Evolutionary conservation across 2,888 invertebrate species (phyloP).

Genomic region (Aspidiotus destructor): DNA sequence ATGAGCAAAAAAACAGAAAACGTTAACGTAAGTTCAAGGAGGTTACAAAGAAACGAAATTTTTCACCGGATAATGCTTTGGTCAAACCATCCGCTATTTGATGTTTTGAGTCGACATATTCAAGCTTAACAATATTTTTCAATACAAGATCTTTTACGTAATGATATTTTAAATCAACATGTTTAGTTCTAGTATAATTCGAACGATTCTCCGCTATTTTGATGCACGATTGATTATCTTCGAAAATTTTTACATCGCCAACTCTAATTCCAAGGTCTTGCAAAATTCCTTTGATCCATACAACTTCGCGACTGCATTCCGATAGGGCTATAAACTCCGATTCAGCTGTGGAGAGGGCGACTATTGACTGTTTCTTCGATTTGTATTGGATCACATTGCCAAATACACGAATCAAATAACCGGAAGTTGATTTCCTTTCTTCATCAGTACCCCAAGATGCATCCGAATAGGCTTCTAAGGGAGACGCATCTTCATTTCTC

Average conservation of each 20-base stretch:
- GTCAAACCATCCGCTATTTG: background rate
- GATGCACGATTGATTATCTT: background rate
- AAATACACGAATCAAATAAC: constrained; percentile 9
- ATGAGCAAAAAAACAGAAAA: too few species aligned
- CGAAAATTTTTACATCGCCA: background rate
- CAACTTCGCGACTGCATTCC: constrained; percentile 3
- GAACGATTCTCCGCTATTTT: background rate
- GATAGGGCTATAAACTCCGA: constrained; percentile 7
- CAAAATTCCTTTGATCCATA: constrained; percentile 4
- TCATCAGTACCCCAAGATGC: constrained; percentile 4
- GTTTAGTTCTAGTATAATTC: constrained; percentile 6
- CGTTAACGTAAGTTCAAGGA: too few species aligned
- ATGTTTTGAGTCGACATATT: background rate
- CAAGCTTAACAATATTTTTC: background rate
- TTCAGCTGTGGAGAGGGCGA: constrained; percentile 6
- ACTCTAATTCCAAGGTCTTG: background rate
- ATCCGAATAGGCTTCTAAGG: background rate
- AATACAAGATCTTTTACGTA: background rate
- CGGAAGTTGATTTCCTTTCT: constrained; percentile 10
- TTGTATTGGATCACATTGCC: constrained; percentile 10
- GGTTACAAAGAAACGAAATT: too few species aligned
- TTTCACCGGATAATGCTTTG: too few species aligned
- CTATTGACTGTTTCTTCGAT: constrained; percentile 6
- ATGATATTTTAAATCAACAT: constrained; percentile 10
- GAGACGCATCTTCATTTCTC: background rate